Conservation (phyloP, 37 sponge, comb jelly and placozoan species). For the Aplysina aerophoba region DNA sequence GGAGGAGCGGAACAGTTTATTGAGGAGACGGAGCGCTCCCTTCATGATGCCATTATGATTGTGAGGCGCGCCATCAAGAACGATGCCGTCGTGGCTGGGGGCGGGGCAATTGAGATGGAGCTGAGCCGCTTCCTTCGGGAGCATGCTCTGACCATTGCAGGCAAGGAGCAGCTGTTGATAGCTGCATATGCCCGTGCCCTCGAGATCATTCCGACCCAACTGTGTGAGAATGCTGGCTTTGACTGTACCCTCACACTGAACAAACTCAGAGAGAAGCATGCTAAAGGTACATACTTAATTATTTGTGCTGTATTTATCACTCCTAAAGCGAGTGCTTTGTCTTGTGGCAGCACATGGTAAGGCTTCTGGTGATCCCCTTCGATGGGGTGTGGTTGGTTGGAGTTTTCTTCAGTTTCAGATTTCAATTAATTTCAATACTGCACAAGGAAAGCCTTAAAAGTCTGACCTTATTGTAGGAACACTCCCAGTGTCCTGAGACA, state of each 20-base stretch:
- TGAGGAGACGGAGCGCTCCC: slow-evolving; percentile 98
- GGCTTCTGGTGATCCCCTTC: no score
- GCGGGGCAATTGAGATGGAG: slow-evolving; percentile 99
- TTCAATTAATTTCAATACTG: no score
- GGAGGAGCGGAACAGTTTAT: slow-evolving; percentile 99
- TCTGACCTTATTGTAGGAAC: no score
- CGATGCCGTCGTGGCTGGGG: slow-evolving; percentile 98
- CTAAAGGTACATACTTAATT: slow-evolving; percentile 84
- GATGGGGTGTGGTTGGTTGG: no score
- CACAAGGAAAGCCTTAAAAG: no score
- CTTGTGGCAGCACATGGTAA: no score
- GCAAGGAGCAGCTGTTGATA: slow-evolving; percentile 98
- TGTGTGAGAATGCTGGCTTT: slow-evolving; percentile 99
- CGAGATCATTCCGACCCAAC: slow-evolving; percentile 96
- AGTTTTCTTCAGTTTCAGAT: no score
- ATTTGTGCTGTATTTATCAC: no score
- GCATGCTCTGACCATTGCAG: slow-evolving; percentile 87
- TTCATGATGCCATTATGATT: slow-evolving; percentile 99
- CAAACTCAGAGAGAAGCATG: slow-evolving; percentile 94
- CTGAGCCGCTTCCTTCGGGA: slow-evolving; percentile 91
- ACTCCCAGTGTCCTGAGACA: no score
- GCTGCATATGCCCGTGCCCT: slow-evolving; percentile 93
- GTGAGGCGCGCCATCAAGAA: slow-evolving; percentile 97
- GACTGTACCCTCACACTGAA: slow-evolving; percentile 95
- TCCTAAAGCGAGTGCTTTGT: no score